Base-by-base conservation (phyloP, 2,113 vertebrate genomes). In the Tragelaphus scriptus region DNA sequence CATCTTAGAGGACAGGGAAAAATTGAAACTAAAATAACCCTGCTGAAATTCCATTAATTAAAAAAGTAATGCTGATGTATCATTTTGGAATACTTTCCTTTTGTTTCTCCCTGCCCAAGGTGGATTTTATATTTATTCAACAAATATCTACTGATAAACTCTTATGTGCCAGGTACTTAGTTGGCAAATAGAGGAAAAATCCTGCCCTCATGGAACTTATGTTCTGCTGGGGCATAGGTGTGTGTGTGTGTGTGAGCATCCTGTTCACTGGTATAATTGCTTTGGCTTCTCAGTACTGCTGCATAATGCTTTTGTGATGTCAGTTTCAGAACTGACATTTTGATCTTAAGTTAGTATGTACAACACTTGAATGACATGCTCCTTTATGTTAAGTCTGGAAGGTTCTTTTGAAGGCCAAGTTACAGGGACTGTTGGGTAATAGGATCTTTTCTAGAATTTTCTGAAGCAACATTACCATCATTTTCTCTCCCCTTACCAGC, bases 381-480 rank as follows among this genome's bases (percentile, higher is more conserved):
- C 2, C 11, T 47, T 92, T 87, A 15, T 85, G 30, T 81, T 89
- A 89, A 88, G 23, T 25, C 58, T 71, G 65, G 28, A 80, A 85
- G 28, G 10, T 84, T 91, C 40, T 96, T 79, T 92, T 63, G 63
- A 96, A 97, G 47, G 11, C 47, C 56, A 85, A 40, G 32, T 85
- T 95, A 91, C 30, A 84, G 49, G 93, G 47, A 89, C 89, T 82
- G 36, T 94, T 90, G 44, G 49, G 28, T 95, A 44, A 77, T 80
- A 85, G 58, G 47, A 44, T 94, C n/a, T 89, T 98, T 82, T 55
- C 17, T 32, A 88, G 56, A 68, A 88, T 95, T 93, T 97, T 93
- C n/a, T 19, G 49, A 91, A 92, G 47, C 32, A 87, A 63, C 89
- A 23, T 96, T 68, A 28, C 5, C 16, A 9, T 93, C 49, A 19